Conservation (phyloP, 92 coral and sea anemone species). For the Umimayanthus kanabou region DNA sequence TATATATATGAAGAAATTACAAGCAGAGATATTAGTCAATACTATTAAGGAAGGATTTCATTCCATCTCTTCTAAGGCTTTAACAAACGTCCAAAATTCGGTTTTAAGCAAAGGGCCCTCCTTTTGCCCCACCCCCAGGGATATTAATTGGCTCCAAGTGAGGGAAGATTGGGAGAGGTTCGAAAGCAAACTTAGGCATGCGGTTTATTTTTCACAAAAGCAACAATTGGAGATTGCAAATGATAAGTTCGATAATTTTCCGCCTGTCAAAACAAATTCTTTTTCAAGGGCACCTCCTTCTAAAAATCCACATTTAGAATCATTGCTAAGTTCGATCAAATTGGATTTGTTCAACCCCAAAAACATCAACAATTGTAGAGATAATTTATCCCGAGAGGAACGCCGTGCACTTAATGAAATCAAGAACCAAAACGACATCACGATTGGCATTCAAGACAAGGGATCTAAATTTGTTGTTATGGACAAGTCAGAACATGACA, state of each 20-base stretch:
- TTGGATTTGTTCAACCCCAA: neutral
- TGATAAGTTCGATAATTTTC: neutral
- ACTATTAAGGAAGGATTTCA: too few species aligned
- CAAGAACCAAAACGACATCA: neutral
- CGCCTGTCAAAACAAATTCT: neutral
- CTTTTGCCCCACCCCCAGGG: neutral
- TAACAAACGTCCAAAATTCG: neutral
- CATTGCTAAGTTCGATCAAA: neutral
- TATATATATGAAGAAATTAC: too few species aligned
- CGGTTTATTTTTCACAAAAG: neutral
- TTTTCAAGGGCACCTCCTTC: neutral
- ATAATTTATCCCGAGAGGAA: neutral
- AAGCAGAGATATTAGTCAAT: too few species aligned
- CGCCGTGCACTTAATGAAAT: neutral
- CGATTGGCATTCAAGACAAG: too few species aligned
- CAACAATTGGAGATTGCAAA: neutral
- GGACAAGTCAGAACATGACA: too few species aligned
- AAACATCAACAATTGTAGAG: neutral
- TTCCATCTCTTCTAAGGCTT: neutral
- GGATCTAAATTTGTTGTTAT: too few species aligned
- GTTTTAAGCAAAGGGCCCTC: slow-evolving; percentile 3
- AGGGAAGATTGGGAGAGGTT: slow-evolving; percentile 10
- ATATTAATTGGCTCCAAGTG: neutral
- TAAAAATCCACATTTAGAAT: neutral
- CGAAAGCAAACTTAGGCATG: neutral